phyloP scores from a whole-genome alignment of 1,140 invertebrate genomes.

The Muscidifurax raptorellus region DNA sequence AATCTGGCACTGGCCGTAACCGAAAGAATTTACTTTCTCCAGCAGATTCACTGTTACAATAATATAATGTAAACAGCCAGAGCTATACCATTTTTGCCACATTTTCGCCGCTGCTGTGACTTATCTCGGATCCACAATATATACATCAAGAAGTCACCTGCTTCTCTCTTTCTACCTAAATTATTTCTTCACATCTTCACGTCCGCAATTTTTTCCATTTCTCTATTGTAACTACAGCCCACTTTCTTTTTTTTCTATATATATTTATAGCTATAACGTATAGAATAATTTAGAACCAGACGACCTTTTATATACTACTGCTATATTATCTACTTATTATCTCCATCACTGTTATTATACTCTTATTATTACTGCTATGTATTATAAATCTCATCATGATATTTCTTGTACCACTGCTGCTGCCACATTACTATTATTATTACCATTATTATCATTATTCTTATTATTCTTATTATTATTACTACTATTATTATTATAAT shows the following conservation, averaged over 20 bases:
- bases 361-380: constrained; percentile 22
- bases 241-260: neutral
- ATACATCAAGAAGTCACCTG: constrained; percentile 22
- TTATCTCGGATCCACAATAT: constrained; percentile 34
- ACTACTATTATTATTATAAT: constrained; percentile 23
- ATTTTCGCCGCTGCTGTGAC: constrained; percentile 54
- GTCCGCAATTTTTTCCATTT: constrained; percentile 10
- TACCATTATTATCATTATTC: no score
- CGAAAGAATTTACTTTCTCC: constrained; percentile 23
- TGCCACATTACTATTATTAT: constrained; percentile 5
- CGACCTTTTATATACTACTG: constrained; percentile 32
- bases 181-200: constrained; percentile 1
- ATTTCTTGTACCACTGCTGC: constrained; percentile 23
- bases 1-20: constrained; percentile 23
- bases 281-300: constrained; percentile 25
- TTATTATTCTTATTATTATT: no score
- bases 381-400: constrained; percentile 21
- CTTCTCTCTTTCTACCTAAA: constrained; percentile 19
- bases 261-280: constrained; percentile 1
- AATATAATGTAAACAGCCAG: neutral
- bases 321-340: neutral
- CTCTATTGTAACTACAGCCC: neutral
- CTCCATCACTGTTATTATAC: neutral
- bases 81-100: constrained; percentile 50
- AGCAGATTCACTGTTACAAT: constrained; percentile 18